Percentiles rank a stretch among this genome's conserved stretches.
These are phyloP conservation scores for Lates japonicus DNA, from an alignment of 2,797 vertebrate species.

Conservation along the genomic window DNA sequence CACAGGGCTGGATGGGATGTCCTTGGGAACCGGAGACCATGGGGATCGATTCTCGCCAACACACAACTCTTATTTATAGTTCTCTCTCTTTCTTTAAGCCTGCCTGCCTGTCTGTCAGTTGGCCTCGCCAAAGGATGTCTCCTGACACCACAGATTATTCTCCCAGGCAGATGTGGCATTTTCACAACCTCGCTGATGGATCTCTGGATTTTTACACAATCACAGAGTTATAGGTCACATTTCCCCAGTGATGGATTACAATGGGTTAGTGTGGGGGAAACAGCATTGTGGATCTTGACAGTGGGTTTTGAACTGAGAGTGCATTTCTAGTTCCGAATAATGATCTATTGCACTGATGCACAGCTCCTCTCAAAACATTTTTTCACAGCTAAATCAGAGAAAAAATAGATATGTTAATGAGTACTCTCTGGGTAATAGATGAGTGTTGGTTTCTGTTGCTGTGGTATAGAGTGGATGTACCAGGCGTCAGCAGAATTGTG, in stretches of 20 bases:
- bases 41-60: constrained; percentile 54
- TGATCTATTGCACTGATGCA: neutral
- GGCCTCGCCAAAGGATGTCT: constrained; percentile 39
- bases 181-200: constrained; percentile 52
- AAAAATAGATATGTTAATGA: constrained; percentile 12
- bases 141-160: constrained; percentile 53
- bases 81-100: constrained; percentile 42
- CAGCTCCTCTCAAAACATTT: neutral
- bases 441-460: constrained; percentile 50
- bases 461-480: constrained; percentile 47
- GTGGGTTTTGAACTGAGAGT: constrained; percentile 4
- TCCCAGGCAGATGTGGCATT: constrained; percentile 51
- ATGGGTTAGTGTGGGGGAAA: constrained; percentile 33
- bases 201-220: constrained; percentile 35
- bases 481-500: constrained; percentile 68
- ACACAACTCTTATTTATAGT: constrained; percentile 70
- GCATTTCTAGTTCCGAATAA: neutral
- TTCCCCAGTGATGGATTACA: constrained; percentile 45
- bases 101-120: constrained; percentile 39
- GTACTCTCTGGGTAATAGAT: constrained; percentile 22
- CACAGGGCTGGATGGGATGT: constrained; percentile 51
- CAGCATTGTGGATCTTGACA: constrained; percentile 6
- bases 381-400: neutral
- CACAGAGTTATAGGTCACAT: constrained; percentile 33
- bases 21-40: constrained; percentile 68